A percentile compares a stretch with the other conserved stretches of the same genome.
These are phyloP conservation scores for Styela plicata DNA, from an alignment of 23 tunicate species.

Conservation along the genomic window DNA sequence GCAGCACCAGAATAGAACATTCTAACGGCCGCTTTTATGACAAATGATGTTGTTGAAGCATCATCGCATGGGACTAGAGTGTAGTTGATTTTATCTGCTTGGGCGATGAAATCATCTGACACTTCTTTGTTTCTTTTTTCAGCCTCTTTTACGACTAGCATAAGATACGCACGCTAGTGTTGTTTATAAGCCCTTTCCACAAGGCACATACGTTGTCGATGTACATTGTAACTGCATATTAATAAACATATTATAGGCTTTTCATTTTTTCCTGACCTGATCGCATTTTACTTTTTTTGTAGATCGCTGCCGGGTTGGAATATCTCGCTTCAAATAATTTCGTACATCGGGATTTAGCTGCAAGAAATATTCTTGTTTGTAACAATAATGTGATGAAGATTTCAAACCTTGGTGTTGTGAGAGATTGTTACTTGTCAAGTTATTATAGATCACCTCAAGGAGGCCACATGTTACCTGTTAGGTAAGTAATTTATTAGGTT, in stretches of 20 bases:
- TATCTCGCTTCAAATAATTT: slow-evolving; percentile 74
- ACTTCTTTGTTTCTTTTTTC: too few species aligned
- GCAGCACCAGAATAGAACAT: too few species aligned
- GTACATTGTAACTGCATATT: too few species aligned
- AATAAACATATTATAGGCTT: too few species aligned
- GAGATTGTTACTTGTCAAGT: slow-evolving; percentile 79
- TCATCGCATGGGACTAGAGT: too few species aligned
- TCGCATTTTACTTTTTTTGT: neutral
- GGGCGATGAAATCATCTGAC: too few species aligned
- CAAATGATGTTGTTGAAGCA: too few species aligned
- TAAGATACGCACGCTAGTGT: too few species aligned
- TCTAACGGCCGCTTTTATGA: neutral
- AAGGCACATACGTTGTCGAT: too few species aligned
- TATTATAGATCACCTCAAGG: slow-evolving; percentile 95
- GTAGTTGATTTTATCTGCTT: too few species aligned
- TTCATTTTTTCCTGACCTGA: neutral
- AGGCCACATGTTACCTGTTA: slow-evolving; percentile 92
- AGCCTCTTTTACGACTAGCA: too few species aligned
- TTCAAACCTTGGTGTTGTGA: slow-evolving; percentile 77
- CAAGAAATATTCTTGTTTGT: slow-evolving; percentile 82
- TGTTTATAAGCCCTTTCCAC: too few species aligned
- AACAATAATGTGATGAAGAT: slow-evolving; percentile 74
- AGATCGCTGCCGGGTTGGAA: slow-evolving; percentile 91
- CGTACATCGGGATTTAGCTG: slow-evolving; percentile 89
- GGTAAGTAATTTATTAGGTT: slow-evolving; percentile 30